These are phyloP conservation scores for Hydrotaea diabolus DNA, from an alignment of 2,888 invertebrate genomes.

Conservation along the genomic window DNA sequence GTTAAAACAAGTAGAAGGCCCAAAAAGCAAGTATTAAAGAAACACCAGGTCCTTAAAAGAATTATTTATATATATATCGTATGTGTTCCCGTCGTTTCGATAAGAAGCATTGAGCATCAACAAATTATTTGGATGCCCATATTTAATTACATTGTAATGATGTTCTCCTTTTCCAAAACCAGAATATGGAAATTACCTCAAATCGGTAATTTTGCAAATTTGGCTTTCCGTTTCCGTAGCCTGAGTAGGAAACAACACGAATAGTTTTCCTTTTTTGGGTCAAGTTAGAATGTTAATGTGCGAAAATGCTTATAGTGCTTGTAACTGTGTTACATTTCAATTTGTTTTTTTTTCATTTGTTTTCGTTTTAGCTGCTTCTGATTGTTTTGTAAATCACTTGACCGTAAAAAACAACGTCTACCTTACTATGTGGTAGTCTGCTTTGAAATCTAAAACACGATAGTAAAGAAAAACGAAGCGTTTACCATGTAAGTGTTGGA, in stretches of 20 bases:
- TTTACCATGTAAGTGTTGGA: not conserved
- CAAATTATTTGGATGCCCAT: no score
- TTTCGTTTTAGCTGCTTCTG: not conserved
- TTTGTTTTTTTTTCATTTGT: not conserved
- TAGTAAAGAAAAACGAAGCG: not conserved
- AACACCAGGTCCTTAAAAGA: no score
- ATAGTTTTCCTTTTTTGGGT: conserved; percentile 39
- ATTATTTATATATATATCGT: no score
- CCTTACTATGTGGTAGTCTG: not conserved
- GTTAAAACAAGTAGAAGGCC: no score
- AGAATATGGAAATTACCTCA: not conserved
- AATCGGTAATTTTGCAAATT: no score
- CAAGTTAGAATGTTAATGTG: conserved; percentile 64
- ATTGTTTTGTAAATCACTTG: conserved; percentile 20
- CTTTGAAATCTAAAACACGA: no score
- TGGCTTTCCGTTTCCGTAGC: not conserved
- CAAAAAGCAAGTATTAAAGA: no score
- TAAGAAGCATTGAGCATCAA: no score
- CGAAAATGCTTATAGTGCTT: not conserved
- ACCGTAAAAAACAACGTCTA: conserved; percentile 13
- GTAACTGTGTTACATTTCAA: not conserved
- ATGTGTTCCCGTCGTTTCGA: no score
- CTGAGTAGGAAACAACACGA: not conserved
- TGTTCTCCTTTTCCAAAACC: not conserved
- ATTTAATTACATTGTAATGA: no score